phyloP scores from a whole-genome alignment of 2,113 vertebrate species.

The Gallinago paraguaiae region DNA sequence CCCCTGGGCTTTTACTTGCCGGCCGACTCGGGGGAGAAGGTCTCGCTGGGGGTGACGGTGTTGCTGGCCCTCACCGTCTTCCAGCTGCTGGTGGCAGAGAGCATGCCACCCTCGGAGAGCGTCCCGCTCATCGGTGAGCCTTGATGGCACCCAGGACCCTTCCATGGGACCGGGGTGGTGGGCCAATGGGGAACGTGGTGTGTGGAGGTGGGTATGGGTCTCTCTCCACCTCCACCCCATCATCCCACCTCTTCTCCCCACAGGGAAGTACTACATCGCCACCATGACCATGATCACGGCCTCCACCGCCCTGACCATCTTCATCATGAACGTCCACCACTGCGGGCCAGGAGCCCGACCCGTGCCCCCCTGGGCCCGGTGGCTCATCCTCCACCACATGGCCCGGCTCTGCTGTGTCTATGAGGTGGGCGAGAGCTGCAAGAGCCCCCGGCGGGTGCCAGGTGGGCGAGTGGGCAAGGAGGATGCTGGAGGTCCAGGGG shows the following conservation, averaged over 20 bases:
- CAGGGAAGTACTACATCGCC: constrained; percentile 93
- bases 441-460: constrained; percentile 35
- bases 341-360: constrained; percentile 86
- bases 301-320: constrained; percentile 89
- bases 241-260: neutral
- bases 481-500: fast-evolving
- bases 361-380: constrained; percentile 84
- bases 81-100: constrained; percentile 91
- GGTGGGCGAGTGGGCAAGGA: neutral
- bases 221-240: fast-evolving
- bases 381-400: constrained; percentile 83
- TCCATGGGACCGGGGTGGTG: neutral
- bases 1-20: constrained; percentile 92
- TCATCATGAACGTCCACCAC: constrained; percentile 91
- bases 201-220: neutral
- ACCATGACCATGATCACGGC: constrained; percentile 93
- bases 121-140: constrained; percentile 89
- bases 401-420: constrained; percentile 85
- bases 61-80: constrained; percentile 92
- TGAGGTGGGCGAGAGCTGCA: constrained; percentile 83
- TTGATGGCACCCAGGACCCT: fast-evolving
- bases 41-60: constrained; percentile 89
- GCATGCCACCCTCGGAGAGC: constrained; percentile 90
- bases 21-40: constrained; percentile 89
- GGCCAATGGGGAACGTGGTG: fast-evolving